Conservation (phyloP, 2,797 vertebrate species). For the Poeciliopsis infans region DNA sequence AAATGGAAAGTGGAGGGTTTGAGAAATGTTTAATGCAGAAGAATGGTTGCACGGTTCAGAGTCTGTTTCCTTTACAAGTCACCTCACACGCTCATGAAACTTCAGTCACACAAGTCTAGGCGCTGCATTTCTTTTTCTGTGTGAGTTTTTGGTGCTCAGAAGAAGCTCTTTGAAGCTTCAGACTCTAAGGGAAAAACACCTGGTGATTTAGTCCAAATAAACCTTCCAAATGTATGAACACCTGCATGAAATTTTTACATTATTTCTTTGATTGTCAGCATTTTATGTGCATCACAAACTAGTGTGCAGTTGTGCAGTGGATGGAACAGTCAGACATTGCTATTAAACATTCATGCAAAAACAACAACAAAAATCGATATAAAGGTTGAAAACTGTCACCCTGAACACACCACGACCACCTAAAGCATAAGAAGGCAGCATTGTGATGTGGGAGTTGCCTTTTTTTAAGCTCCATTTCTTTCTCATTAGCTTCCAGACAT, state of each 20-base stretch:
- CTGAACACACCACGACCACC: background rate
- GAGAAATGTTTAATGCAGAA: slow-evolving; percentile 67
- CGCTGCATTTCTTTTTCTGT: slow-evolving; percentile 17
- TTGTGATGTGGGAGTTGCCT: background rate
- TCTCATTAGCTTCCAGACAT: background rate
- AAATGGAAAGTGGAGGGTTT: slow-evolving; percentile 57
- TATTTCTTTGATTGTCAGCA: background rate
- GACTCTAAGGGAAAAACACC: background rate
- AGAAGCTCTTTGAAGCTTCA: slow-evolving; percentile 7
- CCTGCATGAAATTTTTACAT: background rate
- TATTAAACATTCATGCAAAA: background rate
- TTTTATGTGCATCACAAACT: background rate
- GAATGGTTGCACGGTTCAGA: slow-evolving; percentile 53
- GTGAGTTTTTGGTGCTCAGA: background rate
- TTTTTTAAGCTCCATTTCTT: background rate
- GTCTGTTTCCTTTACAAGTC: slow-evolving; percentile 52
- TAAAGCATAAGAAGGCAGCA: background rate
- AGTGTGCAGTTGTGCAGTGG: background rate
- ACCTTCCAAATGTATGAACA: slow-evolving; percentile 1
- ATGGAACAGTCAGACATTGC: background rate
- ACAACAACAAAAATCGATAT: background rate
- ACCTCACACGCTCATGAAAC: slow-evolving; percentile 58
- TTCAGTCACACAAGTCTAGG: slow-evolving; percentile 31
- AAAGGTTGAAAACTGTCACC: background rate
- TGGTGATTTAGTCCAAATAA: background rate